A percentile compares a stretch with the other conserved stretches of the same genome.
Conservation (phyloP, 2,113 vertebrate species). For the Pseudolaguvia tuberculata region DNA sequence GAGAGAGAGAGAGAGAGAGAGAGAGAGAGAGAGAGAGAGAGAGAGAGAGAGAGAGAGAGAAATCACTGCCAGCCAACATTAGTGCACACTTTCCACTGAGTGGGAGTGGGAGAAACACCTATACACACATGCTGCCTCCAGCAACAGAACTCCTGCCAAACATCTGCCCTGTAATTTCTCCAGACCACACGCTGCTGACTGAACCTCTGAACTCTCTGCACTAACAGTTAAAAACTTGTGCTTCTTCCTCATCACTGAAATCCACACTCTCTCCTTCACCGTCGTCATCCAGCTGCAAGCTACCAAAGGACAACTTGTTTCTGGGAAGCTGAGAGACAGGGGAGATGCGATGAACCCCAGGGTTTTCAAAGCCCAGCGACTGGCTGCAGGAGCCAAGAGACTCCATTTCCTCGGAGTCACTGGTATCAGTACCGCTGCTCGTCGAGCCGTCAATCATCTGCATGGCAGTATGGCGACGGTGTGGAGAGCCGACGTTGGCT, state of each 20-base stretch:
- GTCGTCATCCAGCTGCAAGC: conserved; percentile 74
- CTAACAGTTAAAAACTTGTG: conserved; percentile 70
- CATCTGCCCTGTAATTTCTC: not conserved
- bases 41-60: not conserved
- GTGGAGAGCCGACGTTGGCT: conserved; percentile 52
- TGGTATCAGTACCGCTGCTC: conserved; percentile 86
- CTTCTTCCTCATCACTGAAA: conserved; percentile 74
- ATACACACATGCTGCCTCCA: conserved; percentile 1
- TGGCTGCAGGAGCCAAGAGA: conserved; percentile 64
- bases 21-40: not conserved
- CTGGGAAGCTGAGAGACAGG: conserved; percentile 67
- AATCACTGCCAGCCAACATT: not conserved
- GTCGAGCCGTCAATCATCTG: conserved; percentile 78
- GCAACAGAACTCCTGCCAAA: conserved; percentile 10
- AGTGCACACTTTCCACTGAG: not conserved
- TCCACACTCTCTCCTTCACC: conserved; percentile 39
- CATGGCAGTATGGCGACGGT: conserved; percentile 57
- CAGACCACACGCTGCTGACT: not conserved
- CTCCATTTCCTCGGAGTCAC: conserved; percentile 83
- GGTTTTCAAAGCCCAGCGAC: conserved; percentile 64
- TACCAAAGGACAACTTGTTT: conserved; percentile 74
- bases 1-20: not conserved
- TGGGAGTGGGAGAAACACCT: not conserved
- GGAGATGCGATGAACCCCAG: conserved; percentile 63
- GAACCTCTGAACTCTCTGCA: conserved; percentile 10